Evolutionary conservation across 2,113 vertebrate genomes (phyloP).

Genomic region (Micronycteris hirsuta): DNA sequence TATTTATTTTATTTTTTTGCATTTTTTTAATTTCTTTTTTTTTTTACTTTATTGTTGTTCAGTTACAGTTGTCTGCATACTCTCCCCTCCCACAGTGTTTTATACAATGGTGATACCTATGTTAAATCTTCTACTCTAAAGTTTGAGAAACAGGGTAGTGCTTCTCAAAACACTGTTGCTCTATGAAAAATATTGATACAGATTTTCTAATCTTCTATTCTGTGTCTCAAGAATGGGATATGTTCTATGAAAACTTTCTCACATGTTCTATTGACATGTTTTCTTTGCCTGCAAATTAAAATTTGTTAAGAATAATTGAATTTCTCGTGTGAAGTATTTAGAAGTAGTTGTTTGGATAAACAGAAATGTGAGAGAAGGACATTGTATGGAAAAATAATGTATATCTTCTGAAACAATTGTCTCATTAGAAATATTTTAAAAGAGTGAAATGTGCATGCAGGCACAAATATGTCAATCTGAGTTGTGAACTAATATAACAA

Average conservation of each 20-base stretch:
- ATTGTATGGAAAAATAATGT: background rate
- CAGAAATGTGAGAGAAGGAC: background rate
- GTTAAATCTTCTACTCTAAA: conserved; percentile 64
- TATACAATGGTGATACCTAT: conserved; percentile 54
- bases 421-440: conserved; percentile 37
- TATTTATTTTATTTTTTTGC: too few species aligned
- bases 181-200: conserved; percentile 24
- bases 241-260: background rate
- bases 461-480: background rate
- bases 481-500: background rate
- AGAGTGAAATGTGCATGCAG: background rate
- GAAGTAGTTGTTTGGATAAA: background rate
- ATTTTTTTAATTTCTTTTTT: too few species aligned
- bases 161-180: too few species aligned
- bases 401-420: background rate
- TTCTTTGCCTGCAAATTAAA: background rate
- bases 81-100: too few species aligned
- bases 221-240: background rate
- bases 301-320: conserved; percentile 33
- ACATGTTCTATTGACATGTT: conserved; percentile 9
- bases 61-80: too few species aligned
- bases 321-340: conserved; percentile 9
- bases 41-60: too few species aligned
- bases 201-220: background rate
- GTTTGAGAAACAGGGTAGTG: conserved; percentile 66